Evolutionary conservation across 2,888 invertebrate genomes (phyloP), one percentile per base, ranked within the genome.

Genomic region (Calameuta filiformis): DNA sequence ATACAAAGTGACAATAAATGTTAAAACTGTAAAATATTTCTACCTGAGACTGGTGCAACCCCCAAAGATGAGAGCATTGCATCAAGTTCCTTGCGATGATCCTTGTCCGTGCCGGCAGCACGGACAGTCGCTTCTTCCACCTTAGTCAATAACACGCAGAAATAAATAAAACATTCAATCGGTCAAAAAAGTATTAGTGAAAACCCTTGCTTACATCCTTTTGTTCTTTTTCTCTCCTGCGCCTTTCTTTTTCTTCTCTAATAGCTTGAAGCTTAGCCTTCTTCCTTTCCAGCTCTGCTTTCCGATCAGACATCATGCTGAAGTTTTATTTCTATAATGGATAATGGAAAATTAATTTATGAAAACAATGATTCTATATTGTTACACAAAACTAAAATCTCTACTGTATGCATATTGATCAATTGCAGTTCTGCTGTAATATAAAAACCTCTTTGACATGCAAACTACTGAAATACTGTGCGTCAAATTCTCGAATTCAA

Each of bases 221-320:
- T 88, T 95, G 94, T 92, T 97, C 97, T 88, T 97, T 97, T 92
- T 97, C 97, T 79, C 95, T 93, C 75, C 96, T 94, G 80, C 97
- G 94, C 12, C 97, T 94, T 91, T 97, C 97, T 89, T 98, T 98
- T 91, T 98, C 97, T 85, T 98, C 97, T 3, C 97, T 93, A 77
- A 98, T 94, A 34, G 97, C 97, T 90, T 97, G 97, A 85, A 98
- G 94, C 92, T 97, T 97, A 35, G 97, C 97, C 91, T 97, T 97
- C 92, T 98, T 98, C 81, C 97, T 94, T 92, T 98, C 98, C 87
- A 98, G 92, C 92, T 98, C 98, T n/a, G 97, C 97, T 92, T 97
- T 97, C 82, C 98, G 94, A 92, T 98, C 98, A 76, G 96, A 95
- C 96, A 97, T 96, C 89, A 90, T 90, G 77, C 79, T 85, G 79